Base-by-base conservation (phyloP, 2,797 vertebrate species). In the Clarias platycephalus region DNA sequence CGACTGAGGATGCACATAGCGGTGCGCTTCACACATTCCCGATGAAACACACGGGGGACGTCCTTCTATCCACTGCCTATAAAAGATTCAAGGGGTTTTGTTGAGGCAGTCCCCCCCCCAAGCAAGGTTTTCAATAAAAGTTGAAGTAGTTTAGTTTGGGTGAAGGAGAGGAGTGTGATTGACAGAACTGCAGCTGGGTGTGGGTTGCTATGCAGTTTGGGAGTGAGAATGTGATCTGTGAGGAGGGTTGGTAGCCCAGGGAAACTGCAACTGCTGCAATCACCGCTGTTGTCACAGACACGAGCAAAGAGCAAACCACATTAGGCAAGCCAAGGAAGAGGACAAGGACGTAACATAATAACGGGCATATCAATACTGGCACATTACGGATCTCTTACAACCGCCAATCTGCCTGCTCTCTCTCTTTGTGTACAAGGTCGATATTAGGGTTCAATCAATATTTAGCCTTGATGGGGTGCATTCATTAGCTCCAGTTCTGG, bases 181-280 rank as follows among this genome's bases (percentile, higher is more conserved):
- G 81, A 80, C 68, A 71, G 81, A 15, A n/a, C 49, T 83, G 60
- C 37, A 78, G 78, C 60, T 71, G 44, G 72, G 58, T 80, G 24
- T 34, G 64, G 78, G 84, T 89, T 87, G 82, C 86, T 87, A 84
- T 81, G 84, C 88, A 81, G 86, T 60, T 37, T 63, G 70, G 60
- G n/a, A 84, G 86, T 71, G 82, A 63, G 82, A 74, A 82, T 86
- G 13, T 64, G 68, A 75, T 82, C 24, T 44, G 44, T 53, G 82
- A 66, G 68, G 53, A 81, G 79, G 40, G 70, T 60, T 84, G 84
- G 84, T 89, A 86, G 84, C 84, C 84, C 68, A 80, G 67, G 88
- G 86, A 86, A 82, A 84, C 88, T 49, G 82, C 26, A 26, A 81
- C 78, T 82, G 79, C 79, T 72, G 74, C 74, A 64, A 76, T 75